Evolutionary conservation across 2,797 vertebrate species (phyloP), one percentile per base, ranked within the genome.

Genomic region (Hozukius guyotensis): DNA sequence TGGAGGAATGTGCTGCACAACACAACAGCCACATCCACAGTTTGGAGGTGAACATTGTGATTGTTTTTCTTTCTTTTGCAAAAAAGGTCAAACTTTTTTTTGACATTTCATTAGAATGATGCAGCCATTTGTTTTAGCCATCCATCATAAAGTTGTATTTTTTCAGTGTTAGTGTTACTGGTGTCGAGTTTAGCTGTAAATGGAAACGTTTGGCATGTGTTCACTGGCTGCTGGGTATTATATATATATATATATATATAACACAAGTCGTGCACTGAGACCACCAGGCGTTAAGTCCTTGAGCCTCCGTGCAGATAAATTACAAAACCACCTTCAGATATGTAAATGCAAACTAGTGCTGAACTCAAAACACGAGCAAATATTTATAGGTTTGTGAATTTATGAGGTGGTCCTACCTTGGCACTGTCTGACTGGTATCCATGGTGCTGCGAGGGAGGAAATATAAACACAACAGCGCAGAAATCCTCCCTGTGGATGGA

Each of bases 361-460:
- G 86, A 92, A 94, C 84, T 87, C 72, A 80, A 89, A 91, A 89
- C 78, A 90, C 12, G 84, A 75, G 82, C 90, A 95, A 95, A 96
- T 95, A 95, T 96, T 95, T 95, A 95, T 91, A 84, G 89, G 63
- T 83, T 76, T 79, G 11, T 86, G 88, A 92, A 95, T 95, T 94
- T 95, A 95, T 89, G 93, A 90, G 89, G 82, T 76, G 90, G 91
- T 85, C 84, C 88, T 83, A 89, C 88, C 87, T 89, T 91, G 88
- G 90, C 85, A 88, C 83, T 46, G 86, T 86, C 77, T 81, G 80
- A 84, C 77, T 89, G 80, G 94, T 95, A 82, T 89, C 93, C 94
- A 94, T 88, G 91, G 95, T 86, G 92, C 92, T 68, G 76, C 7
- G 49, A 81, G 90, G 90, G 89, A 90, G 92, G 89, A 89, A 83